Evolutionary conservation across 2,113 vertebrate species (phyloP).

Genomic region (Damaliscus lunatus): DNA sequence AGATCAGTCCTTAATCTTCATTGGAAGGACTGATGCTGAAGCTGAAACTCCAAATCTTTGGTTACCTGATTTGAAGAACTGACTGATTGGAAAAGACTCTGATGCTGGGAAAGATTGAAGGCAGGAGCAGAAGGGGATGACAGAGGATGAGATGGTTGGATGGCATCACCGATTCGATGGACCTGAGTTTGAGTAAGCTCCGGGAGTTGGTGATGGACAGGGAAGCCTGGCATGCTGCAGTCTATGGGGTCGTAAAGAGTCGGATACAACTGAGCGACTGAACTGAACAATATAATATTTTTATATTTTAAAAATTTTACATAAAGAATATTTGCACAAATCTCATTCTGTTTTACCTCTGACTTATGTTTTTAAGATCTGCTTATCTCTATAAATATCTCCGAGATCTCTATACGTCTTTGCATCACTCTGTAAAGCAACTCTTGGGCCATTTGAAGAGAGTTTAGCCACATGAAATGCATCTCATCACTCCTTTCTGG

Average conservation of each 20-base stretch:
- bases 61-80: background rate
- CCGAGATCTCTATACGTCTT: background rate
- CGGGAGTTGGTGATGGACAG: background rate
- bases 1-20: background rate
- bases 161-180: rapidly evolving
- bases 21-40: background rate
- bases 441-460: background rate
- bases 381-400: background rate
- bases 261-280: rapidly evolving
- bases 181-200: background rate
- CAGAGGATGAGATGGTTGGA: background rate
- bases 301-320: background rate
- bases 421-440: background rate
- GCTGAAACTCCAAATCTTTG: background rate
- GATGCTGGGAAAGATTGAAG: background rate
- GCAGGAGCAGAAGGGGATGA: background rate
- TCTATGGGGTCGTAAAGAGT: background rate
- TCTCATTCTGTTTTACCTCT: background rate
- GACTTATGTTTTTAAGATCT: background rate
- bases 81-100: background rate
- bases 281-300: background rate
- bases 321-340: background rate
- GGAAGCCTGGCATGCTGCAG: background rate
- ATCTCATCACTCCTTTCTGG: slow-evolving; percentile 44
- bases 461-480: slow-evolving; percentile 4